Conservation (phyloP, 2,888 invertebrate species). For the Volucella inflata region DNA sequence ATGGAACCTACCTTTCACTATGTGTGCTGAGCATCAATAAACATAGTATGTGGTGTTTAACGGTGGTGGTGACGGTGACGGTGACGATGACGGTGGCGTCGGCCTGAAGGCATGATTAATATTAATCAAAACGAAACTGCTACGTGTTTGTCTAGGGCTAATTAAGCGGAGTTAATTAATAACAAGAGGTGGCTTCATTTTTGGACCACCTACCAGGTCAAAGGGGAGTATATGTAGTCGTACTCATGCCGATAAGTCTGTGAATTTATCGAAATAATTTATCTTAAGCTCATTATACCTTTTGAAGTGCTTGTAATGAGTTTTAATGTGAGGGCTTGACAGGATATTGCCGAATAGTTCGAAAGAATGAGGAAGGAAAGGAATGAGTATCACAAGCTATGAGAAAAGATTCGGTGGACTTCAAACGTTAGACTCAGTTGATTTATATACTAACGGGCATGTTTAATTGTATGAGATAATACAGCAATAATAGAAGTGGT, state of each 20-base stretch:
- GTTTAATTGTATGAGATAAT: too few relatives aligned
- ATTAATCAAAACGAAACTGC: slow-evolving; percentile 60
- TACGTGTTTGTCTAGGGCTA: slow-evolving; percentile 67
- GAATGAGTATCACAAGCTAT: too few relatives aligned
- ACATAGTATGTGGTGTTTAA: background rate
- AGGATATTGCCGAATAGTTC: background rate
- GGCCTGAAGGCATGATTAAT: slow-evolving; percentile 42
- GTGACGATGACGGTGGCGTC: background rate
- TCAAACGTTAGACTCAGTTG: too few relatives aligned
- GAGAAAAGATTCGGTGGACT: too few relatives aligned
- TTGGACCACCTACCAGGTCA: slow-evolving; percentile 47
- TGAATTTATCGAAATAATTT: slow-evolving; percentile 49
- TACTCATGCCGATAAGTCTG: background rate
- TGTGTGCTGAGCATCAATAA: background rate
- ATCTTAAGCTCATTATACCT: slow-evolving; percentile 48
- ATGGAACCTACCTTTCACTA: slow-evolving; percentile 41
- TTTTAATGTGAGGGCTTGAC: slow-evolving; percentile 17
- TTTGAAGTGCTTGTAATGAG: slow-evolving; percentile 37
- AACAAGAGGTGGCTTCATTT: slow-evolving; percentile 42
- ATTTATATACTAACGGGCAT: too few relatives aligned
- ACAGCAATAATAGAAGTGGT: too few relatives aligned
- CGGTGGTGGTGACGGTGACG: background rate
- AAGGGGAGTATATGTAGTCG: background rate
- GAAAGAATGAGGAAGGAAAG: too few relatives aligned
- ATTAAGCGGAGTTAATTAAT: slow-evolving; percentile 71